Conservation (phyloP, 1,140 invertebrate genomes). For the Choristoneura fumiferana region DNA sequence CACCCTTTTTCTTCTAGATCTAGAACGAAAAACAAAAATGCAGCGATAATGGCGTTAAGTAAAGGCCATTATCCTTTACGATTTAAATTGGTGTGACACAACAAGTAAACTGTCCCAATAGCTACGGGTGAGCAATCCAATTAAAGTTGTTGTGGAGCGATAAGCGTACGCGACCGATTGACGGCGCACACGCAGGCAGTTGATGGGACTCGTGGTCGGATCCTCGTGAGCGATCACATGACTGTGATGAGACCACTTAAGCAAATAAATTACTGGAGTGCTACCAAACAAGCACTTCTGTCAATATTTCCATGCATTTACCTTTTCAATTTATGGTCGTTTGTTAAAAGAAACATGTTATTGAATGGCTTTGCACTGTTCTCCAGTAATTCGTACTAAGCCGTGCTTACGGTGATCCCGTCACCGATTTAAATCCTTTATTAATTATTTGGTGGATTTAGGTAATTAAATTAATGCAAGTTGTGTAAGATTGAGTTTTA, state of each 20-base stretch:
- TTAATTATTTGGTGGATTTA: background rate
- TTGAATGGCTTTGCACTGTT: background rate
- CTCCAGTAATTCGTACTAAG: background rate
- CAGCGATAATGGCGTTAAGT: background rate
- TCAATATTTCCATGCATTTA: conserved; percentile 41
- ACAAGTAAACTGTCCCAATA: conserved; percentile 32
- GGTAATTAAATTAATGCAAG: background rate
- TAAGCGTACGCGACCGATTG: conserved; percentile 46
- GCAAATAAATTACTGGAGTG: conserved; percentile 59
- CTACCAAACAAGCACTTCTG: conserved; percentile 43
- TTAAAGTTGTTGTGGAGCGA: conserved; percentile 45
- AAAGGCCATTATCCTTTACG: conserved; percentile 38
- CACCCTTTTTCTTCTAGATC: no score
- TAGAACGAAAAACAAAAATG: no score
- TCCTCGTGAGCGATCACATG: conserved; percentile 71
- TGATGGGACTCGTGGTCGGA: conserved; percentile 63
- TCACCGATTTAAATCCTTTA: background rate
- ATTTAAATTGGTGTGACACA: conserved; percentile 41
- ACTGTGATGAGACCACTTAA: conserved; percentile 73
- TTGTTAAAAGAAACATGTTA: conserved; percentile 14
- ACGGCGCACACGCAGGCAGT: conserved; percentile 44
- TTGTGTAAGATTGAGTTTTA: no score
- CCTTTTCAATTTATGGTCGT: conserved; percentile 16
- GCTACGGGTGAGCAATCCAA: conserved; percentile 49
- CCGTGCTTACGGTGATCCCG: conserved; percentile 3